Evolutionary conservation across 2,113 vertebrate species (phyloP).

Genomic region (Patagioenas fasciata): DNA sequence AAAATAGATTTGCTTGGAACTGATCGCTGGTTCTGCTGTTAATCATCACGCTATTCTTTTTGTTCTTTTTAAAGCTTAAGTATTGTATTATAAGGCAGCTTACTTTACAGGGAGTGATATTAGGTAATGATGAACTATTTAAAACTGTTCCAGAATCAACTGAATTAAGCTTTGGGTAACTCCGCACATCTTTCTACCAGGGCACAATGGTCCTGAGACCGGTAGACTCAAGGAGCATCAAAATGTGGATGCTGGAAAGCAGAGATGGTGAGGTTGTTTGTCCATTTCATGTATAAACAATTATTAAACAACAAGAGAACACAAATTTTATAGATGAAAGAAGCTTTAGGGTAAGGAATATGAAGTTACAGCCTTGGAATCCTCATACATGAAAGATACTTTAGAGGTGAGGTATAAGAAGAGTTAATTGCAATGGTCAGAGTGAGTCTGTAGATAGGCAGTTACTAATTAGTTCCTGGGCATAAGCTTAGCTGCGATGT

Average conservation of each 20-base stretch:
- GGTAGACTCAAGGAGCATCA: neutral
- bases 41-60: neutral
- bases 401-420: neutral
- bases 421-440: neutral
- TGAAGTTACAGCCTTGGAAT: neutral
- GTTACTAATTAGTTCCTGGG: neutral
- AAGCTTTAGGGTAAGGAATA: neutral
- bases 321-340: neutral
- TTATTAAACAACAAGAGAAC: neutral
- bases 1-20: neutral
- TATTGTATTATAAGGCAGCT: neutral
- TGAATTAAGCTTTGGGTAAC: neutral
- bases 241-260: neutral
- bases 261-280: neutral
- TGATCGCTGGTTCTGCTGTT: neutral
- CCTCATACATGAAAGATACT: neutral
- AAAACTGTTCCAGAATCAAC: neutral
- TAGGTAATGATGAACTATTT: neutral
- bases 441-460: neutral
- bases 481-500: neutral
- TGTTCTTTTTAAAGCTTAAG: neutral
- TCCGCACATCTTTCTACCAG: neutral
- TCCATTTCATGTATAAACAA: neutral
- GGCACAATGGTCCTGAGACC: neutral
- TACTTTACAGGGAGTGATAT: neutral